Percentiles rank a stretch among this genome's conserved stretches.
These are phyloP conservation scores for Drosophila erecta DNA, from an alignment of 1,140 invertebrate genomes.

Conservation along the genomic window DNA sequence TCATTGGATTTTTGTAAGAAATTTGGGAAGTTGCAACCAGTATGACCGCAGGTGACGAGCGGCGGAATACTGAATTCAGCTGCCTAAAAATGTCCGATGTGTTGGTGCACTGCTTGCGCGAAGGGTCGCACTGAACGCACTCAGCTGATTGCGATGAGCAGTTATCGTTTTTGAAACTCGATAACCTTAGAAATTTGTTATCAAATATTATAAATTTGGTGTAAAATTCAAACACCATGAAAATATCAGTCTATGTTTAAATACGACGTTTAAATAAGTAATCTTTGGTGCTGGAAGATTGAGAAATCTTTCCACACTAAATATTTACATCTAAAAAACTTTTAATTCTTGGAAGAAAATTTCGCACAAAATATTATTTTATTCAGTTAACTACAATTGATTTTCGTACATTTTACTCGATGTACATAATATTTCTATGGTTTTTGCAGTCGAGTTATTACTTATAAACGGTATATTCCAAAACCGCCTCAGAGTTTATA, in stretches of 20 bases:
- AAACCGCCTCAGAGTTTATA: slow-evolving; percentile 4
- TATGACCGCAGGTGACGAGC: slow-evolving; percentile 33
- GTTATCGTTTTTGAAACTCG: background rate
- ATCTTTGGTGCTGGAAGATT: no score
- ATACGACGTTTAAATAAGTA: no score
- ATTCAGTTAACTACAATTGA: slow-evolving; percentile 4
- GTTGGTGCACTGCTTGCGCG: slow-evolving; percentile 6
- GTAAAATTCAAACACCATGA: background rate
- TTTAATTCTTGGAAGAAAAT: background rate
- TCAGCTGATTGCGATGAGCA: slow-evolving; percentile 10
- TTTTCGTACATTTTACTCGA: slow-evolving; percentile 2
- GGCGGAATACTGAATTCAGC: slow-evolving; percentile 31
- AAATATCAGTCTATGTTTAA: no score
- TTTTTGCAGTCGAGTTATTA: slow-evolving; percentile 10
- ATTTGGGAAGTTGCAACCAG: slow-evolving; percentile 52
- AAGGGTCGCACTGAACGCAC: background rate
- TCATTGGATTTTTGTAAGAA: slow-evolving; percentile 71
- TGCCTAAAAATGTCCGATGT: background rate
- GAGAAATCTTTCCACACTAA: background rate
- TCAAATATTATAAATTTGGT: background rate
- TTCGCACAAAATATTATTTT: background rate
- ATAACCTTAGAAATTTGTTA: background rate
- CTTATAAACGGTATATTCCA: background rate
- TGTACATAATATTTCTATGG: slow-evolving; percentile 10
- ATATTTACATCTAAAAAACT: background rate